A percentile compares a stretch with the other conserved stretches of the same genome.
These are phyloP conservation scores for Acrossocheilus wenchowensis DNA, from an alignment of 2,797 vertebrate species.

Conservation along the genomic window DNA sequence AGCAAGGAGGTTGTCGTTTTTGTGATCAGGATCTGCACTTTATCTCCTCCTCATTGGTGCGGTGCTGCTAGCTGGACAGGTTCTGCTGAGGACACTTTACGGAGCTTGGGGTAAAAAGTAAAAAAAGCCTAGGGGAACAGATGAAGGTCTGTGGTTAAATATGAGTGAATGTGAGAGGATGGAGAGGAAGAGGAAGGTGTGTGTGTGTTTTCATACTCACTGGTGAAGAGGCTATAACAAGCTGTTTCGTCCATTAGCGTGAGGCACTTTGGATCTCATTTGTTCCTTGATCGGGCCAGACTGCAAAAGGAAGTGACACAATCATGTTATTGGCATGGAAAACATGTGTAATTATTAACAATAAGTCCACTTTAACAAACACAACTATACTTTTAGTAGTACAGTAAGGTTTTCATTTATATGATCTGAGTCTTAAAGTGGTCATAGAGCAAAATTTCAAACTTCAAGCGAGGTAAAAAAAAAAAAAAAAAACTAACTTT, in stretches of 20 bases:
- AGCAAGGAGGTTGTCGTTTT: not conserved
- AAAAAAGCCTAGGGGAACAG: constrained; percentile 2
- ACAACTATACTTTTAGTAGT: not conserved
- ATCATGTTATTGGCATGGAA: not conserved
- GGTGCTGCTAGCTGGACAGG: constrained; percentile 25
- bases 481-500: no score
- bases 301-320: constrained; percentile 64
- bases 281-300: constrained; percentile 81
- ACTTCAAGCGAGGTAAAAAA: not conserved
- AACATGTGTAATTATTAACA: not conserved
- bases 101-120: not conserved
- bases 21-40: not conserved
- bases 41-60: constrained; percentile 18
- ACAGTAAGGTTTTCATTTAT: not conserved
- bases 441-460: not conserved
- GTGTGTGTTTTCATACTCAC: constrained; percentile 42
- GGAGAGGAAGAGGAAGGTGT: not conserved
- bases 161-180: not conserved
- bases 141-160: not conserved
- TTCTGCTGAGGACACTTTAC: constrained; percentile 31
- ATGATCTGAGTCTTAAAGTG: not conserved
- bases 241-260: constrained; percentile 80
- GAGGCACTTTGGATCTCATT: constrained; percentile 84
- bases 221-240: constrained; percentile 73
- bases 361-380: not conserved